Evolutionary conservation across 2,888 invertebrate genomes (phyloP), one percentile per base, ranked within the genome.

Genomic region (Acleris holmiana): DNA sequence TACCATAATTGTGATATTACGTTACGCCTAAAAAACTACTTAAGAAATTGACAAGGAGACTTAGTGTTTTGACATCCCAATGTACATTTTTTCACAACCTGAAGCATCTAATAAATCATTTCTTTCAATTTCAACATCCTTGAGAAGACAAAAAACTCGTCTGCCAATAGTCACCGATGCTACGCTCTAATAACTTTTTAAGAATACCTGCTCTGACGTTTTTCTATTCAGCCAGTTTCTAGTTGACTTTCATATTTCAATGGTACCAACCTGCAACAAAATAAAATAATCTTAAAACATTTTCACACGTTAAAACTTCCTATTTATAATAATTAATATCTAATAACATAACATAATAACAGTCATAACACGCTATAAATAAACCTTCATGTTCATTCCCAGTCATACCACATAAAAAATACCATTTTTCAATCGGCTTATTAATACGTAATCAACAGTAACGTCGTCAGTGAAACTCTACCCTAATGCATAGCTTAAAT

Each of bases 361-460:
- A 54, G 64, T 54, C 49, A 60, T 46, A 60, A 60, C 59, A 65
- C 47, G 35, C 49, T 41, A 35, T 65, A 65, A 65, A 65, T 57
- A 58, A 51, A 29, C 49, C 47, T 21, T 44, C 49, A 29, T 59
- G 54, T 44, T 55, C 63, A 44, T 21, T 35, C 40, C 46, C 19
- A 40, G 41, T 62, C 54, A 54, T 18, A 67, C 49, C 53, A 50
- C 66, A 68, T 67, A 54, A 51, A 49, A 68, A 68, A 75, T 82
- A 80, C 84, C 76, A 68, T 70, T 79, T 78, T 79, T 78, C 78
- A 77, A 77, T 73, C 73, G 70, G 69, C 73, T 75, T 76, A 76
- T 77, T 79, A 79, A 80, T 80, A 82, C 72, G 74, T 79, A 77
- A 83, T 84, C 77, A 80, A 79, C 80, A 78, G 77, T 76, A 78